Base-by-base conservation (phyloP, 2,888 invertebrate species). In the Campopleginae sp. region DNA sequence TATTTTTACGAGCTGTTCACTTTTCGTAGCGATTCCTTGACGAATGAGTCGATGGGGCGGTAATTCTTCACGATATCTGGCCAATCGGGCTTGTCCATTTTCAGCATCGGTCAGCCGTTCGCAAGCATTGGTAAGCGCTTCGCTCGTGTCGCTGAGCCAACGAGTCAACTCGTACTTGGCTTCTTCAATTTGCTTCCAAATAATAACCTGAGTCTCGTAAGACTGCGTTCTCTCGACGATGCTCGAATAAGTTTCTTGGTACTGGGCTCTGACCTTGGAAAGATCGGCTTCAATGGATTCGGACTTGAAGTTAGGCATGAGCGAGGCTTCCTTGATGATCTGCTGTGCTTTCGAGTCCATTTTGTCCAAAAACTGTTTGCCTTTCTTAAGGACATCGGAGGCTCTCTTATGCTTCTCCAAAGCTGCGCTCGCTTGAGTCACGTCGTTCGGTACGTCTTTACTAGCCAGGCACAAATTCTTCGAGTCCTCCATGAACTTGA, bases 161-260 rank as follows among this genome's bases (percentile, higher is more conserved):
- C 96, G 95, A 0, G 97, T 94, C 3, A 98, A 94, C 92, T 98
- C 98, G 86, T 97, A 96, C 91, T 97, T 98, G 0, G 96, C 96
- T 83, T 97, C 97, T 88, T 98, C 97, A 48, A 99, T 97, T 93
- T 98, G 98, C 90, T 98, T 97, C 98, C 98, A 98, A 76, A 98
- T 97, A n/a, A 97, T 96, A 0, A 97, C 95, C 93, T 98, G 98
- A 0, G 98, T 97, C 94, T 99, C 98, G 72, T 97, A 95, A 77
- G 96, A 96, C 92, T 98, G 97, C 31, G 96, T 96, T 88, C 96
- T 95, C 88, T 96, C 97, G 7, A 96, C 95, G 4, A 97, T 95
- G 70, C 95, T 95, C 86, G 97, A 96, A 89, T 97, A 96, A 0
- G 95, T 94, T 87, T 96, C 95, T 84, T 97, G 96, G 96, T 97